Evolutionary conservation across 2,888 invertebrate species (phyloP), one percentile per base, ranked within the genome.

Genomic region (Brachynemurus nebulosus): DNA sequence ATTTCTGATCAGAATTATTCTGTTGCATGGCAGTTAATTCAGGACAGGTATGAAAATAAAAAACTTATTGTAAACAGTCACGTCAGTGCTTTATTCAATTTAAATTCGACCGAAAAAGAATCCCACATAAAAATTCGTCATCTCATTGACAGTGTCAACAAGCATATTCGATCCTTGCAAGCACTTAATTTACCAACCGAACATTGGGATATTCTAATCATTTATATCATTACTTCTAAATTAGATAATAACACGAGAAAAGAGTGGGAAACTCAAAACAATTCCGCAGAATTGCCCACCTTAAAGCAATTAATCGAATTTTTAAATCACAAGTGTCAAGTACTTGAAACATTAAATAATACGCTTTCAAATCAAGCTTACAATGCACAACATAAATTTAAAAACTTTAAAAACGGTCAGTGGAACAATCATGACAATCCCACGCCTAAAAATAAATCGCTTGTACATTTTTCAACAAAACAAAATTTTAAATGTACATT

Each of bases 1-100:
- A n/a, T 30, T 6, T 40, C 44, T n/a, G 17, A 19, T 3, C 33
- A 45, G 23, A 44, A 47, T 35, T 47, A 47, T 38, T 19, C 9
- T 8, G 21, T 36, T 17, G 44, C 40, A 14, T 40, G 44, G 34
- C 19, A 39, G 7, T 30, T 19, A 18, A 7, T 39, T 17, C 9
- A 18, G 7, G 19, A 39, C 7, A 14, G 39, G 7, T 39, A 9
- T 19, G 19, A 39, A 6, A 39, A 39, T 19, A 39, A 39, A 39
- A 6, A 19, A 39, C 7, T 39, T 9, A 39, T 39, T 9, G 12
- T 19, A 7, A 14, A 39, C 12, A 39, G 18, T 39, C 39, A 39
- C 18, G 39, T 39, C 9, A 39, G 12, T 17, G 17, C 18, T 6
- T 17, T 39, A 18, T 17, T 39, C 17, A 12, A 39, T 17, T 39